phyloP scores from a whole-genome alignment of 2,797 vertebrate genomes.

The Premnoplex brunnescens region DNA sequence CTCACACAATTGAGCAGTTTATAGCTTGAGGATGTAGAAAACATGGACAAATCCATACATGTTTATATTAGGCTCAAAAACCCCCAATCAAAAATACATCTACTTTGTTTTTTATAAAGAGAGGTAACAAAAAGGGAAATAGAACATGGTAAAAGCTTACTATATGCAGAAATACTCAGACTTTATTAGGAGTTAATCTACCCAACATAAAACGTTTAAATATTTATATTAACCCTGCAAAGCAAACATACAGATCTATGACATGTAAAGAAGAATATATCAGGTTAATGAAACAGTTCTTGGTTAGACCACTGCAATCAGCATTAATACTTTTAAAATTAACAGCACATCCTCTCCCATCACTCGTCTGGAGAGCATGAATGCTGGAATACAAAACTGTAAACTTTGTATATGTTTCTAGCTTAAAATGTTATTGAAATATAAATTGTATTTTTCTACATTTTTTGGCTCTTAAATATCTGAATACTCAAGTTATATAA shows the following conservation, averaged over 20 bases:
- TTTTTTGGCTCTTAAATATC: neutral
- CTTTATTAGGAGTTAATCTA: neutral
- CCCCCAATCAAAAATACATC: rapidly evolving
- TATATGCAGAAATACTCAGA: neutral
- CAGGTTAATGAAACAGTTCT: neutral
- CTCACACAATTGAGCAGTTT: neutral
- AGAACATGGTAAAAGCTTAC: neutral
- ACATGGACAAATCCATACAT: neutral
- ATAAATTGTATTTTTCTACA: neutral
- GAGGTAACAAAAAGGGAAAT: neutral
- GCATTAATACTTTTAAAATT: neutral
- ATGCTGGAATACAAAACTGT: neutral
- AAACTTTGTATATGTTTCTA: neutral
- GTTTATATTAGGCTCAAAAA: neutral
- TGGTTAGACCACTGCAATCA: neutral
- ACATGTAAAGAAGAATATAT: neutral
- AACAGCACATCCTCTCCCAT: neutral
- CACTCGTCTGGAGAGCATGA: neutral
- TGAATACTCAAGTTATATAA: neutral
- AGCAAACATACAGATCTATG: neutral
- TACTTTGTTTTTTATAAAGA: neutral
- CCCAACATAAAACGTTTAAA: neutral
- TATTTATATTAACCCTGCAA: neutral
- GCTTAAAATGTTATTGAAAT: neutral
- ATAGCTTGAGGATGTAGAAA: neutral